These are phyloP conservation scores for Metallyticus violacea DNA, from an alignment of 2,888 invertebrate genomes.

Conservation along the genomic window DNA sequence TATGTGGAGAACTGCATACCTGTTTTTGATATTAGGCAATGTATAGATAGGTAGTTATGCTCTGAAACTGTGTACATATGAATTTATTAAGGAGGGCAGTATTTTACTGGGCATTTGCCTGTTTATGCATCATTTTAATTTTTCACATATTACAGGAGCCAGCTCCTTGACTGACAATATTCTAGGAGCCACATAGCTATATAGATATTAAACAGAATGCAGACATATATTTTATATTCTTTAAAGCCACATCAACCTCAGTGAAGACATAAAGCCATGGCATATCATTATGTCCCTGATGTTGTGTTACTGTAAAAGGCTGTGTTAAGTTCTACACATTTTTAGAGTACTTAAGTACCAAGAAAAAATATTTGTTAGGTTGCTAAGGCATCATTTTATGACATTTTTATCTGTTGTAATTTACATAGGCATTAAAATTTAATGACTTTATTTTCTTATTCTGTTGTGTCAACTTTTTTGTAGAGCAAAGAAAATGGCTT, in stretches of 20 bases:
- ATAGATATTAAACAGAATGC: background rate
- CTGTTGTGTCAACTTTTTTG: too few species aligned
- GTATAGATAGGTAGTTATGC: background rate
- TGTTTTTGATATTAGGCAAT: background rate
- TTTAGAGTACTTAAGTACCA: too few species aligned
- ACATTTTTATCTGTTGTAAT: too few species aligned
- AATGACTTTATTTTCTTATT: too few species aligned
- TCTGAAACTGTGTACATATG: background rate
- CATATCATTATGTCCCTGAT: background rate
- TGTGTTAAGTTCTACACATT: background rate
- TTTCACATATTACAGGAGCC: background rate
- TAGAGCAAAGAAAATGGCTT: too few species aligned
- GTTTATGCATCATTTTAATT: background rate
- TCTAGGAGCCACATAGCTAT: background rate
- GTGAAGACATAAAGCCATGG: background rate
- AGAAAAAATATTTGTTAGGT: too few species aligned
- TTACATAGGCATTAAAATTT: too few species aligned
- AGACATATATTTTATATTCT: slow-evolving; percentile 10
- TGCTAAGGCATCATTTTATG: too few species aligned
- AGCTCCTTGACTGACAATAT: background rate
- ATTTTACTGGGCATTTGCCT: background rate
- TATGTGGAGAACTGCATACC: background rate
- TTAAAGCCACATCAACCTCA: slow-evolving; percentile 11
- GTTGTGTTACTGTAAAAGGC: background rate
- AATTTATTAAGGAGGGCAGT: background rate